Base-by-base conservation (phyloP, 2,888 invertebrate species). In the Protonemura montana region DNA sequence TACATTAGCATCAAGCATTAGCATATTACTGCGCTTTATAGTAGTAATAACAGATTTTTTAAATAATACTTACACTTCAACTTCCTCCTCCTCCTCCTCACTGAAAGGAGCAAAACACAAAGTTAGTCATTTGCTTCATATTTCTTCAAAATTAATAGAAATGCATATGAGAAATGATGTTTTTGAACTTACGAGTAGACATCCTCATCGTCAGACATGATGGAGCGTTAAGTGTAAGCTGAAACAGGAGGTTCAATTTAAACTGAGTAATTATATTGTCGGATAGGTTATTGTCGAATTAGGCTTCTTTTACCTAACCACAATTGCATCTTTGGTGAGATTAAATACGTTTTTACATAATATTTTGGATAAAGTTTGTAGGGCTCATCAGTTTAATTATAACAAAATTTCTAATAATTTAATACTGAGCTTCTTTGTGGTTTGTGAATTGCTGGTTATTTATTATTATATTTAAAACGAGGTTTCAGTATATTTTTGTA, bases 181-280 rank as follows among this genome's bases (percentile, higher is more conserved):
- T 76, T 82, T 76, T 29, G 29, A 0, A 97, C 97, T 97, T 94
- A 97, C 97, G 97, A 97, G 94, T 97, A 97, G 91, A 94, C 93
- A 94, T 97, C 97, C 93, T 97, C 97, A 93, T 97, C 97, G 94
- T 97, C 97, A 94, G 97, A 97, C 97, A 97, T 97, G 94, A 92
- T 96, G 94, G 92, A 93, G 92, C 93, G 91, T 91, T 93, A 93
- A 93, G 92, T 30, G 6, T 21, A 92, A 91, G 92, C 94, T 94
- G 92, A n/a, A 93, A 93, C 90, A 91, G 89, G 90, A 89, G 90
- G 25, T 21, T 81, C 85, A 21, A 2, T 59, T 59, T 59, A 59
- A 59, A 59, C 21, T 59, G 59, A 21, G 6, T 13, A 1, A 28
- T n/a, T 80, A 16, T 84, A 13, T 81, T 78, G 35, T 35, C n/a